phyloP scores from a whole-genome alignment of 2,113 vertebrate genomes.

The Excalfactoria chinensis region DNA sequence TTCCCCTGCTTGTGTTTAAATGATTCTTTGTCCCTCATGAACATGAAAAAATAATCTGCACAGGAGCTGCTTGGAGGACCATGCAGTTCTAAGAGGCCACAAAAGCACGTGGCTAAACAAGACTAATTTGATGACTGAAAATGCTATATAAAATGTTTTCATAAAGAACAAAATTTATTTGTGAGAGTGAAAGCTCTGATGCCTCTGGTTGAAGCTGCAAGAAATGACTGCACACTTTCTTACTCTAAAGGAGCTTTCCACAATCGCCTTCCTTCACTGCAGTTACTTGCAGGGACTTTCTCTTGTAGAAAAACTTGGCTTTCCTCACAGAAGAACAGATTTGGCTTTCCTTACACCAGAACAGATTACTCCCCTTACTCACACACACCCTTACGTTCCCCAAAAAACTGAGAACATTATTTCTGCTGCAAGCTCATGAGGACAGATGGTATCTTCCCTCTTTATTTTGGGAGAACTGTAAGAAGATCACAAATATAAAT shows the following conservation, averaged over 20 bases:
- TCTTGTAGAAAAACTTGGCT: background rate
- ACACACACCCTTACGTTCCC: background rate
- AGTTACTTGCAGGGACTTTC: background rate
- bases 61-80: background rate
- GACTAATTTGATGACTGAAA: background rate
- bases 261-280: background rate
- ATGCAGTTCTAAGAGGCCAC: background rate
- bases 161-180: background rate
- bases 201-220: background rate
- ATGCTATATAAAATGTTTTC: background rate
- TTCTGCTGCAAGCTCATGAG: conserved; percentile 12
- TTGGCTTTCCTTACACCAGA: conserved; percentile 25
- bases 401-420: conserved; percentile 18
- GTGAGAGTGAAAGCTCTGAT: background rate
- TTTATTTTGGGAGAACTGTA: conserved; percentile 30
- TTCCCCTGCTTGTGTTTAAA: background rate
- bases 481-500: conserved; percentile 31
- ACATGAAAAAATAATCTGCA: background rate
- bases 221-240: background rate
- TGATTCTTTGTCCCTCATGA: background rate
- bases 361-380: conserved; percentile 23
- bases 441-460: conserved; percentile 51
- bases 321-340: background rate
- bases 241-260: background rate
- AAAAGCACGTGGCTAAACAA: background rate